Evolutionary conservation across 1,140 invertebrate species (phyloP), one percentile per base, ranked within the genome.

Genomic region (Luehdorfia chinensis): DNA sequence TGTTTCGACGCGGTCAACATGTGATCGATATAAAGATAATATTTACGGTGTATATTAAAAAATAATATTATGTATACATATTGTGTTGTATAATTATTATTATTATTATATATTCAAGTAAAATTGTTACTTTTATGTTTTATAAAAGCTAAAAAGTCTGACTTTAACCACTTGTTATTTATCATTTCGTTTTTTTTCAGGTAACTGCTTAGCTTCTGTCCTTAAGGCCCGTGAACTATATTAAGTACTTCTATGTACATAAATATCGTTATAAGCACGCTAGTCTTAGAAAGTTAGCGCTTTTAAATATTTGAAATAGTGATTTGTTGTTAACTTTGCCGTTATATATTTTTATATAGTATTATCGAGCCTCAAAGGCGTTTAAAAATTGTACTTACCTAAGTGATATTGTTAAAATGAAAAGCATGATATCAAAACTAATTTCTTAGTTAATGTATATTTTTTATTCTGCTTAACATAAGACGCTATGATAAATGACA

Each of bases 51-150:
- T 83, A 75, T 85, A 81, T 77, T 75, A 45, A 73, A n/a, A 75
- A 72, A 27, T 75, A 83, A 69, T 84, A 75, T 81, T 84, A 84
- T 73, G 75, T 85, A 83, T 85, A 84, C 76, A 77, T 80, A 79
- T 80, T 78, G 59, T 66, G 70, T 75, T 84, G 78, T 84, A 83
- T 81, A 30, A 80, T 83, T 77, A 79, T 73, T 74, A 70, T 73
- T 76, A 73, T 75, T 74, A 70, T 75, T 77, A 73, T 75, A 68
- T 77, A 75, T 79, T 64, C 73, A 73, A 74, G 67, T 83, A 68
- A 81, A 80, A 77, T 83, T 80, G 76, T 85, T 79, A 81, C 50
- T 72, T 77, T 79, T 81, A 70, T 68, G 66, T 84, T 75, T 78
- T 76, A 66, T 65, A 69, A 75, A 74, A 76, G 65, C 67, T 70